Evolutionary conservation across 2,888 invertebrate species (phyloP).

Genomic region (Eupithecia centaureata): DNA sequence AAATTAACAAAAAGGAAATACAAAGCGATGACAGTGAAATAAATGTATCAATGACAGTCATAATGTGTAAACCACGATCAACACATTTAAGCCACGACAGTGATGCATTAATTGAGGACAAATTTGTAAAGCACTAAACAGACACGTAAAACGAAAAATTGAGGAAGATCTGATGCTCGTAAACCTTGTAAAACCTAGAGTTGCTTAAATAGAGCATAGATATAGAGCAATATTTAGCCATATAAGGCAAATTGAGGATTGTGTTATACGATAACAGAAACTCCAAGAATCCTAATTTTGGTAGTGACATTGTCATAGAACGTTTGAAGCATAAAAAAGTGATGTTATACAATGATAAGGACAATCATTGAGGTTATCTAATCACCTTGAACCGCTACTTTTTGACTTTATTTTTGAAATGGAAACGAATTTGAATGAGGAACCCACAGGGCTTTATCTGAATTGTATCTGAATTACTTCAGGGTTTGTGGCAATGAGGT

Average conservation of each 20-base stretch:
- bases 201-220: conserved; percentile 5
- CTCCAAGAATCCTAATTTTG: conserved; percentile 54
- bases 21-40: conserved; percentile 38
- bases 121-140: conserved; percentile 32
- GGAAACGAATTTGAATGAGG: conserved; percentile 66
- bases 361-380: conserved; percentile 77
- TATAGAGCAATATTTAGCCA: conserved; percentile 11
- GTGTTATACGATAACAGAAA: conserved; percentile 36
- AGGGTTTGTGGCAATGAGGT: neutral
- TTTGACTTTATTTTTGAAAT: conserved; percentile 66
- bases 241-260: conserved; percentile 26
- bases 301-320: conserved; percentile 58
- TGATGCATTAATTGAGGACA: conserved; percentile 42
- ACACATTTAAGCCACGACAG: conserved; percentile 41
- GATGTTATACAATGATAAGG: conserved; percentile 67
- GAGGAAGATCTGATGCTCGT: conserved; percentile 21
- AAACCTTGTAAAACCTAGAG: neutral
- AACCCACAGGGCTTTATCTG: conserved; percentile 62
- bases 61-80: conserved; percentile 43
- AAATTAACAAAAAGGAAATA: conserved; percentile 28
- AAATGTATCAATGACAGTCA: conserved; percentile 41
- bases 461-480: conserved; percentile 49
- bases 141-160: conserved; percentile 31
- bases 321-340: conserved; percentile 61
- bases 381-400: conserved; percentile 73